These are phyloP conservation scores for Graphium colonna DNA, from an alignment of 2,888 invertebrate species.

Conservation along the genomic window DNA sequence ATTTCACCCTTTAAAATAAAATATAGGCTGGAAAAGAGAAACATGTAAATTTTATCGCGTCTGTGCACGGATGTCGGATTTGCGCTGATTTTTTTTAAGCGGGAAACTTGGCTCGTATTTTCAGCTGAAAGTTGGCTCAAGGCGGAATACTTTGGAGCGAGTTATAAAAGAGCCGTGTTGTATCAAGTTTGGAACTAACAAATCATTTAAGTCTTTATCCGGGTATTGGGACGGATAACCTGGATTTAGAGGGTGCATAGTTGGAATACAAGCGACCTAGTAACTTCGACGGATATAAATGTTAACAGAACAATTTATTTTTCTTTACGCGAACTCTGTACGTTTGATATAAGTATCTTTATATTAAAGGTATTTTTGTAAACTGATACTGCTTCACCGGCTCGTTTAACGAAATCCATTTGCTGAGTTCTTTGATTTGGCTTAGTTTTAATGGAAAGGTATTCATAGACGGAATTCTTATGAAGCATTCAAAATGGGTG, in stretches of 20 bases:
- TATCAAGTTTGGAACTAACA: conserved; percentile 46
- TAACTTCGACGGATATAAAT: not conserved
- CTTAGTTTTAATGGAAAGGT: no score
- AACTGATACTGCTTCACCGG: no score
- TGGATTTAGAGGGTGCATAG: conserved; percentile 30
- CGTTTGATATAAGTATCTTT: no score
- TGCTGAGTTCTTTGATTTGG: no score
- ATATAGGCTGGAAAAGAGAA: conserved; percentile 67
- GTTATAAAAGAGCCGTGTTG: conserved; percentile 63
- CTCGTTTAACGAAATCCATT: no score
- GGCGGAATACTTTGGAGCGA: conserved; percentile 64
- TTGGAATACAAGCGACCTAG: not conserved
- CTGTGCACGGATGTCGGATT: conserved; percentile 51
- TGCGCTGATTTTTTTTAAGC: conserved; percentile 63
- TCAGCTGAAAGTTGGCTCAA: conserved; percentile 66
- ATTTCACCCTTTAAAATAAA: conserved; percentile 78
- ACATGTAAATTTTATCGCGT: conserved; percentile 78
- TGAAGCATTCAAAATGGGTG: no score
- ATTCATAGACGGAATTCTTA: no score
- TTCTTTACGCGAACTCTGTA: no score
- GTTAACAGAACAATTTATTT: not conserved
- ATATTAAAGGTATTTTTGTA: no score
- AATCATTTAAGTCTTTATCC: conserved; percentile 45
- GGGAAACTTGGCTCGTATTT: conserved; percentile 73
- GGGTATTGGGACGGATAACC: conserved; percentile 28